phyloP scores from a whole-genome alignment of 2,113 vertebrate genomes.

The Xenopus laevis region DNA sequence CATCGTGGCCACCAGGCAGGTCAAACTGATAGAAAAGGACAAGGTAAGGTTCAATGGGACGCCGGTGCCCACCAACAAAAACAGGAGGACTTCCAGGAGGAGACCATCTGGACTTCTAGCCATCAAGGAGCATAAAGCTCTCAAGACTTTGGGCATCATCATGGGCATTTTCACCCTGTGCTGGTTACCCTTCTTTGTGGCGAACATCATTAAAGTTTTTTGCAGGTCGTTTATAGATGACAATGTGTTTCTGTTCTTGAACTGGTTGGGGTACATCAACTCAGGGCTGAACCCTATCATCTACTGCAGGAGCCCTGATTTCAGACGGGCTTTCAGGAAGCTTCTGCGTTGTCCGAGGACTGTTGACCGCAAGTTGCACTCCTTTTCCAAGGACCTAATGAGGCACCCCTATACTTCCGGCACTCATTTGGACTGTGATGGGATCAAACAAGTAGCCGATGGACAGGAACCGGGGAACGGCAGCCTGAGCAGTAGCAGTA shows the following conservation, averaged over 20 bases:
- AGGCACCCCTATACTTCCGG: conserved; percentile 63
- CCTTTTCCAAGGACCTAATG: conserved; percentile 61
- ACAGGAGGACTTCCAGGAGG: conserved; percentile 56
- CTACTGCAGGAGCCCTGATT: conserved; percentile 92
- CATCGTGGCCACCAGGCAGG: conserved; percentile 77
- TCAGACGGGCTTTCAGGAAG: conserved; percentile 82
- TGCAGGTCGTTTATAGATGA: conserved; percentile 55
- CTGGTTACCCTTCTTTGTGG: conserved; percentile 94
- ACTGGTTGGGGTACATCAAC: conserved; percentile 94
- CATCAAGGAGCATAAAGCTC: conserved; percentile 85
- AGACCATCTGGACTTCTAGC: conserved; percentile 73
- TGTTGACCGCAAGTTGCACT: conserved; percentile 58
- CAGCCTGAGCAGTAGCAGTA: conserved; percentile 58
- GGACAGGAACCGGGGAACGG: conserved; percentile 46
- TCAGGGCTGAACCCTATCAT: conserved; percentile 95
- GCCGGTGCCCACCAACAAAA: conserved; percentile 23
- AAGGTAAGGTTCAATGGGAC: conserved; percentile 68
- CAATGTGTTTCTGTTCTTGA: conserved; percentile 76
- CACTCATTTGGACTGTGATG: fast-evolving
- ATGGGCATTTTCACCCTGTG: conserved; percentile 93
- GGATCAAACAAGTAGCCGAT: conserved; percentile 25
- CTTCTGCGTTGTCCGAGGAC: conserved; percentile 76
- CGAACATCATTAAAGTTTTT: conserved; percentile 84
- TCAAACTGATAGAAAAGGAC: conserved; percentile 75
- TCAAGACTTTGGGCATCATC: conserved; percentile 91